A percentile compares a stretch with the other conserved stretches of the same genome.
phyloP scores from a whole-genome alignment of 2,888 invertebrate genomes.

The Drosophila quinaria region DNA sequence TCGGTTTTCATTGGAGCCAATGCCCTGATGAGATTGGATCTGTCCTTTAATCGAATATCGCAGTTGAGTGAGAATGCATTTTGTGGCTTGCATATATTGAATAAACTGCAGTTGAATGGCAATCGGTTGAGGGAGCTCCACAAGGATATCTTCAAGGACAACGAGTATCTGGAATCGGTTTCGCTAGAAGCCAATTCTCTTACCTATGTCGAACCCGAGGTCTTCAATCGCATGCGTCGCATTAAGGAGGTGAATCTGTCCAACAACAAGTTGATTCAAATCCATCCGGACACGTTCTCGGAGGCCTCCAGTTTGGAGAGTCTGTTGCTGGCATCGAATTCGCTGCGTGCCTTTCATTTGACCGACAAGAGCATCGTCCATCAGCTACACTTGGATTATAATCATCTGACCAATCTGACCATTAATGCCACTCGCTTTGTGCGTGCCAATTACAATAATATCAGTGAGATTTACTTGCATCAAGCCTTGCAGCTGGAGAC shows the following conservation, averaged over 20 bases:
- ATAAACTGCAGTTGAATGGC: constrained; percentile 81
- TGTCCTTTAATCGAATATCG: constrained; percentile 81
- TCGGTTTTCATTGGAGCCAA: constrained; percentile 84
- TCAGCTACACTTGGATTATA: constrained; percentile 81
- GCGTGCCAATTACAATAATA: constrained; percentile 82
- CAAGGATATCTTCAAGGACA: constrained; percentile 82
- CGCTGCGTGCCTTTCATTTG: constrained; percentile 71
- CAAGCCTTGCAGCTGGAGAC: constrained; percentile 79
- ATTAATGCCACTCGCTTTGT: constrained; percentile 83
- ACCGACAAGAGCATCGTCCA: constrained; percentile 78
- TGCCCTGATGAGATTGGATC: constrained; percentile 80
- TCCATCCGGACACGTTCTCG: constrained; percentile 84
- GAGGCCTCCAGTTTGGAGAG: constrained; percentile 80
- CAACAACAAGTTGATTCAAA: constrained; percentile 73
- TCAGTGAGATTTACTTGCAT: constrained; percentile 70
- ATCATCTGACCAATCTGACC: constrained; percentile 75
- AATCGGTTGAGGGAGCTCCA: constrained; percentile 77
- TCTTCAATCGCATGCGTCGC: constrained; percentile 81
- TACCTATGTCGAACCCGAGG: constrained; percentile 78
- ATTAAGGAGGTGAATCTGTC: constrained; percentile 83
- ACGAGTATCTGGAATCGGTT: constrained; percentile 80
- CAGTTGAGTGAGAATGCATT: constrained; percentile 82
- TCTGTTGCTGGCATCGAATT: constrained; percentile 75
- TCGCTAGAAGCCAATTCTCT: constrained; percentile 82
- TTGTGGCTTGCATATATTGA: constrained; percentile 79